Percentiles rank a stretch among this genome's conserved stretches.
Evolutionary conservation across 2,113 vertebrate genomes (phyloP).

Genomic region (Oreochromis tanganicae): DNA sequence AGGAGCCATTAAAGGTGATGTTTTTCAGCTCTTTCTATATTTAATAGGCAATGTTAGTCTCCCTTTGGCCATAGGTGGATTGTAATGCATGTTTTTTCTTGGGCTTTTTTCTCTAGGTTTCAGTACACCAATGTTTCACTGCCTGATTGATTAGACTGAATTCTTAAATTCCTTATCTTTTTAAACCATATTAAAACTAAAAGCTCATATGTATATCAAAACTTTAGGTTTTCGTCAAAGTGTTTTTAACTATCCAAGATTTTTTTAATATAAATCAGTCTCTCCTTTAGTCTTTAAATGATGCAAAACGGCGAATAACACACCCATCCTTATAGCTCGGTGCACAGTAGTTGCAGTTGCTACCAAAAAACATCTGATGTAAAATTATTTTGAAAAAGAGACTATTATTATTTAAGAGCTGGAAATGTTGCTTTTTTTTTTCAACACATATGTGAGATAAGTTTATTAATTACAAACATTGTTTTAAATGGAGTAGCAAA

Average conservation of each 20-base stretch:
- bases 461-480: not conserved
- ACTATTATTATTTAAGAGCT: not conserved
- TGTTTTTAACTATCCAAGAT: not conserved
- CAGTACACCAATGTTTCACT: not conserved
- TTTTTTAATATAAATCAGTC: not conserved
- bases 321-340: no score
- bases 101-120: not conserved
- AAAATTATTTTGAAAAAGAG: not conserved
- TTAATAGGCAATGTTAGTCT: not conserved
- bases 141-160: not conserved
- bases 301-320: rapidly evolving
- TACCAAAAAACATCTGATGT: not conserved
- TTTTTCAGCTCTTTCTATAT: not conserved
- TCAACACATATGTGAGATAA: rapidly evolving
- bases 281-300: not conserved
- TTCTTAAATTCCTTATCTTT: not conserved
- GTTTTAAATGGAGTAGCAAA: not conserved
- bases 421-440: not conserved
- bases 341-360: not conserved
- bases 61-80: not conserved
- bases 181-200: not conserved
- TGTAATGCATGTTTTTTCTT: not conserved
- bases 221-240: not conserved
- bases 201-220: not conserved
- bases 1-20: slow-evolving; percentile 66